Base-by-base conservation (phyloP, 2,113 vertebrate species). In the Setophaga kirtlandii region DNA sequence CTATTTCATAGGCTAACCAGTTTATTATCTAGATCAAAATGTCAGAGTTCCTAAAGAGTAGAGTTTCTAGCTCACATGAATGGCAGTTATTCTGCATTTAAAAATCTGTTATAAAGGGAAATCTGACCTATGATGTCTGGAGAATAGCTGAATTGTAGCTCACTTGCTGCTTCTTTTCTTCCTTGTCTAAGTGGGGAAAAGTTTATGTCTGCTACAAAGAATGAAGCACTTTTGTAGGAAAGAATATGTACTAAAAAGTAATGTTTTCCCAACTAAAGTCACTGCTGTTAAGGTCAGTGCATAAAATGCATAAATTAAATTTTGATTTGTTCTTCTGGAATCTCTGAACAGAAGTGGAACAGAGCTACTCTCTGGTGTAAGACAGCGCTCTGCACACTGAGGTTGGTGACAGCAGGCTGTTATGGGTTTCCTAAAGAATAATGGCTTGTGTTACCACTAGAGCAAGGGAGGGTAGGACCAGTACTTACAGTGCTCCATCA, bases 381-480 rank as follows among this genome's bases (percentile, higher is more conserved):
- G 83, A 44, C 30, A 53, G 11, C 47, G 47, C 17, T 91, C 69
- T 68, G 46, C 91, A 90, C 49, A 4, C 44, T 62, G 71, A 83
- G 22, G 41, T 53, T 3, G 5, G 62, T 88, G 92, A 88, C 70
- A 86, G 90, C 55, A 73, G 53, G 12, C 49, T 65, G 37, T 55
- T 90, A 65, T 3, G 50, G 25, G 13, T 74, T 96, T 93, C 67
- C 39, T 80, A 52, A 88, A 91, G 84, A 96, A 69, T 89, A 83
- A 92, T 93, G 79, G 64, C 44, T 81, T 76, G 15, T 86, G 79
- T 50, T 91, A 31, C 63, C n/a, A 50, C 25, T 55, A 63, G 71
- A 77, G 25, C 24, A 33, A 87, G 73, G 81, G 27, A 78, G 16
- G 31, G 44, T 78, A 62, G 64, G 64, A 63, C 65, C 62, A 78